Percentiles rank a stretch among this genome's conserved stretches.
These are phyloP conservation scores for Campoletis sonorensis DNA, from an alignment of 1,140 invertebrate genomes.

Conservation along the genomic window DNA sequence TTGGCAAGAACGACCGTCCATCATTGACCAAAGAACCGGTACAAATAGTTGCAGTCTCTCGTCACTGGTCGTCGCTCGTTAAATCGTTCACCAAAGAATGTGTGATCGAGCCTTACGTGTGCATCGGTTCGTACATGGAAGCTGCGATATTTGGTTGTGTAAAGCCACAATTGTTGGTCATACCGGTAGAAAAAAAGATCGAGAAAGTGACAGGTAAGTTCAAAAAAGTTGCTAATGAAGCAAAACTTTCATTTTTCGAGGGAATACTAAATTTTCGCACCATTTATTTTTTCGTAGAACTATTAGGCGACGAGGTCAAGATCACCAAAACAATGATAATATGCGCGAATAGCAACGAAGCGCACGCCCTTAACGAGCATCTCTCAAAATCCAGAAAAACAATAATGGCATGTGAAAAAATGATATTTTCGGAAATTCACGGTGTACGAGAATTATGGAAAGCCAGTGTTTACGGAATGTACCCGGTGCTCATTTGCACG, in stretches of 20 bases:
- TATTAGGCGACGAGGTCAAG: constrained; percentile 54
- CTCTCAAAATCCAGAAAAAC: constrained; percentile 57
- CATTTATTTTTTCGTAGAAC: constrained; percentile 49
- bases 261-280: constrained; percentile 19
- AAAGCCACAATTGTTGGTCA: constrained; percentile 56
- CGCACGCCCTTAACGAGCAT: constrained; percentile 59
- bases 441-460: constrained; percentile 65
- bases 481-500: constrained; percentile 71
- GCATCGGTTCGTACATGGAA: constrained; percentile 72
- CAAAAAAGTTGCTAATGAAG: too few species aligned
- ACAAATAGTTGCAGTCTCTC: constrained; percentile 66
- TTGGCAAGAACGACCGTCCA: constrained; percentile 58
- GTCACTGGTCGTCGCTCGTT: constrained; percentile 63
- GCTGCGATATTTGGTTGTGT: constrained; percentile 67
- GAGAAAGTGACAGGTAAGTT: constrained; percentile 59
- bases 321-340: constrained; percentile 65
- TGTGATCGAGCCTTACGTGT: constrained; percentile 66
- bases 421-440: constrained; percentile 55
- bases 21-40: constrained; percentile 54
- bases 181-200: constrained; percentile 57
- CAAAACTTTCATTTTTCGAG: background rate
- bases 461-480: constrained; percentile 58
- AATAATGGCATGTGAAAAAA: constrained; percentile 62
- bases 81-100: constrained; percentile 58
- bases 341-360: constrained; percentile 64